Evolutionary conservation across 2,888 invertebrate genomes (phyloP).

Genomic region (Tinea pellionella): DNA sequence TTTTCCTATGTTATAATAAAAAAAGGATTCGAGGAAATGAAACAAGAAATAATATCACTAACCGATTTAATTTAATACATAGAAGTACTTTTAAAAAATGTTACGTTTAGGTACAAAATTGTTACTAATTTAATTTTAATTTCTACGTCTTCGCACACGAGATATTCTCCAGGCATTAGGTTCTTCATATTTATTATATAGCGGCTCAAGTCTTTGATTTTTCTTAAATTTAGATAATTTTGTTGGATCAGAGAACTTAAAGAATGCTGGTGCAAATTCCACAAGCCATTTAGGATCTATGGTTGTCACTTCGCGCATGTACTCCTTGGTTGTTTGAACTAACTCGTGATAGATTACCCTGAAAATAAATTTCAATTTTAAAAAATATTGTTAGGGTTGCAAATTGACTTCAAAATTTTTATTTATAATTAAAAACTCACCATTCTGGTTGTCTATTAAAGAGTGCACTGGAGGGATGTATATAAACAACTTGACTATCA

Average conservation of each 20-base stretch:
- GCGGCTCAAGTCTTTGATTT: conserved; percentile 96
- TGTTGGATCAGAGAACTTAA: conserved; percentile 98
- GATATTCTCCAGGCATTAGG: conserved; percentile 99
- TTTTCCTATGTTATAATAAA: no score
- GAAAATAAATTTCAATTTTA: no score
- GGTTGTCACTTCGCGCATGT: conserved; percentile 98
- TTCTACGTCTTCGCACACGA: conserved; percentile 85
- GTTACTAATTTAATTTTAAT: conserved; percentile 62
- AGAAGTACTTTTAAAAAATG: not conserved
- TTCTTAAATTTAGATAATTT: conserved; percentile 99
- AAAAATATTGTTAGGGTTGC: no score
- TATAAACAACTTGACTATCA: conserved; percentile 98
- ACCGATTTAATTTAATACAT: not conserved
- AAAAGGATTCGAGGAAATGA: no score
- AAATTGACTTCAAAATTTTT: no score
- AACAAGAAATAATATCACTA: no score
- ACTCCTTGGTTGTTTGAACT: conserved; percentile 98
- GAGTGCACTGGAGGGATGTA: conserved; percentile 97
- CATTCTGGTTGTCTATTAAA: conserved; percentile 99
- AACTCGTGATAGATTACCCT: conserved; percentile 98
- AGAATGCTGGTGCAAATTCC: conserved; percentile 99
- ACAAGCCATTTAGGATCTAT: conserved; percentile 99
- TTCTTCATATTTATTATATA: conserved; percentile 99
- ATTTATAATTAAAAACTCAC: no score
- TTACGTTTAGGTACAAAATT: not conserved